These are phyloP conservation scores for Corythornis cristatus DNA, from an alignment of 2,113 vertebrate species.

Conservation along the genomic window DNA sequence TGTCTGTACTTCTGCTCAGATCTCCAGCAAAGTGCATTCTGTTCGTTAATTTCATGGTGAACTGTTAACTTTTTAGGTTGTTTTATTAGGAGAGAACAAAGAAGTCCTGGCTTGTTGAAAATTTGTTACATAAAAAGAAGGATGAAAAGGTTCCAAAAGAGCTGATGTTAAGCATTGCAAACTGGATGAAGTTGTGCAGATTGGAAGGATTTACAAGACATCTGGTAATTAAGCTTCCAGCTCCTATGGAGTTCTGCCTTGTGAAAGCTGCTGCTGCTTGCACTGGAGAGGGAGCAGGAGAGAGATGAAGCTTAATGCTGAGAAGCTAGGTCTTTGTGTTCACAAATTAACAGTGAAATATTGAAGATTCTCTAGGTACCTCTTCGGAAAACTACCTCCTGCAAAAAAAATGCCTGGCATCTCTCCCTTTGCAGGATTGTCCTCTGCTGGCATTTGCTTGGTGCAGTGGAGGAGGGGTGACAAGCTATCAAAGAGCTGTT, in stretches of 20 bases:
- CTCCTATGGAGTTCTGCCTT: background rate
- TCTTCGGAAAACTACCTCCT: background rate
- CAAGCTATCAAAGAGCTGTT: background rate
- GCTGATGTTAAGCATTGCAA: slow-evolving; percentile 18
- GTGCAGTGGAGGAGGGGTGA: background rate
- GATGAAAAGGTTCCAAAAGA: slow-evolving; percentile 47
- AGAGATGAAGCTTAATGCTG: background rate
- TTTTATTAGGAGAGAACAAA: slow-evolving; percentile 54
- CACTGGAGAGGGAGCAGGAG: background rate
- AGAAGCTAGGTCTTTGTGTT: background rate
- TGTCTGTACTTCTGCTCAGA: background rate
- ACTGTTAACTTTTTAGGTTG: slow-evolving; percentile 53
- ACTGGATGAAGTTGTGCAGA: slow-evolving; percentile 27
- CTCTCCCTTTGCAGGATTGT: background rate
- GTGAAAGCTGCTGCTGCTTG: background rate
- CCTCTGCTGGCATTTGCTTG: background rate
- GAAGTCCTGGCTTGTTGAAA: slow-evolving; percentile 34
- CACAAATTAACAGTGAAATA: background rate
- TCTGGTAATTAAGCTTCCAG: slow-evolving; percentile 42
- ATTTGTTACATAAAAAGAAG: slow-evolving; percentile 38
- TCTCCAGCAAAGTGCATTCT: slow-evolving; percentile 13
- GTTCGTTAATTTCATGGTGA: slow-evolving; percentile 46
- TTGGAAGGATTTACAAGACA: slow-evolving; percentile 40
- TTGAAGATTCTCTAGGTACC: background rate
- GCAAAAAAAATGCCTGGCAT: background rate